phyloP scores from a whole-genome alignment of 2,113 vertebrate genomes.

The Toxotes jaculatrix region DNA sequence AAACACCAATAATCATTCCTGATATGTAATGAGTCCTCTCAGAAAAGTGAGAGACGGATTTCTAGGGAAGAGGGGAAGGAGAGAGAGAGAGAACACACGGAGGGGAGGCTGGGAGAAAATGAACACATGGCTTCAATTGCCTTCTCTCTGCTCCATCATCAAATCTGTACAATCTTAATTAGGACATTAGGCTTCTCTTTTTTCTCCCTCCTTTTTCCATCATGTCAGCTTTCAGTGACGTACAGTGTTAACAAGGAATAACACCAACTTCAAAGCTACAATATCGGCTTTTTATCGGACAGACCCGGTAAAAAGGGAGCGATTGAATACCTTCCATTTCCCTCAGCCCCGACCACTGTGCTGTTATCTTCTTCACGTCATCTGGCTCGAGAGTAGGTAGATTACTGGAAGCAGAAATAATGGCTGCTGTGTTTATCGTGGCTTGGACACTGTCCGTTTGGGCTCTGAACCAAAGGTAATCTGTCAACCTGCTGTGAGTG shows the following conservation, averaged over 20 bases:
- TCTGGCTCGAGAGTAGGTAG: constrained; percentile 68
- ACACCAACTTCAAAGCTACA: constrained; percentile 65
- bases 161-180: constrained; percentile 80
- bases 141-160: constrained; percentile 69
- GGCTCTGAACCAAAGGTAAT: constrained; percentile 78
- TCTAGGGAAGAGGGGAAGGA: constrained; percentile 2
- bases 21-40: constrained; percentile 29
- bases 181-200: constrained; percentile 74
- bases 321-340: constrained; percentile 58
- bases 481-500: constrained; percentile 75
- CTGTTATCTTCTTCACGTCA: constrained; percentile 75
- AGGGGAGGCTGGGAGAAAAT: constrained; percentile 44
- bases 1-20: constrained; percentile 25
- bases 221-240: constrained; percentile 74
- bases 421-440: constrained; percentile 77
- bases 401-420: constrained; percentile 83
- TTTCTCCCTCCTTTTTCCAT: constrained; percentile 65
- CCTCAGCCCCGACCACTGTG: constrained; percentile 49
- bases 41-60: constrained; percentile 14
- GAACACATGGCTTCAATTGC: constrained; percentile 76
- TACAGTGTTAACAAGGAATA: constrained; percentile 57
- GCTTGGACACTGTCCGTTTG: constrained; percentile 71
- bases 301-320: constrained; percentile 19
- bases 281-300: constrained; percentile 55
- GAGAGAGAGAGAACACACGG: constrained; percentile 29